Evolutionary conservation across 2,888 invertebrate species (phyloP).

Genomic region (Liodrosophila aerea): DNA sequence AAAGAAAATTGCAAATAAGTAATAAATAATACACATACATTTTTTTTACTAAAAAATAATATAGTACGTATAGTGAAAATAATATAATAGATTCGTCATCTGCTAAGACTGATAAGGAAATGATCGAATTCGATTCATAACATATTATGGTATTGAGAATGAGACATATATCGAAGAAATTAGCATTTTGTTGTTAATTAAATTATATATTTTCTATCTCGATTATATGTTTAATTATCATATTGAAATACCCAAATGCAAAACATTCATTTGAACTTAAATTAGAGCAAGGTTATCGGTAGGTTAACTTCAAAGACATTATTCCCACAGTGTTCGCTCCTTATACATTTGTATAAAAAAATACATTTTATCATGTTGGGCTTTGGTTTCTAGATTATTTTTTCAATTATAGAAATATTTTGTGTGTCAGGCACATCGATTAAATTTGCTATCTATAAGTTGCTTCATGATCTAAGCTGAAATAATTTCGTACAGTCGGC

Average conservation of each 20-base stretch:
- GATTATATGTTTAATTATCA: not conserved
- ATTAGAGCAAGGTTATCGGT: too few species aligned
- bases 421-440: conserved; percentile 38
- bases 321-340: too few species aligned
- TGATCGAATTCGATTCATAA: too few species aligned
- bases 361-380: conserved; percentile 31
- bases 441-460: conserved; percentile 34
- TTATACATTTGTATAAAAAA: not conserved
- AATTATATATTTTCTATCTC: conserved; percentile 5
- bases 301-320: too few species aligned
- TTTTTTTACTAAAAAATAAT: too few species aligned
- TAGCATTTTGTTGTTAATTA: conserved; percentile 15
- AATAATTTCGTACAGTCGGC: conserved; percentile 1
- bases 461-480: conserved; percentile 29
- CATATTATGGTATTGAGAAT: too few species aligned
- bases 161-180: conserved; percentile 5
- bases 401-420: conserved; percentile 40
- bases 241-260: not conserved
- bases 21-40: too few species aligned
- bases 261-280: not conserved
- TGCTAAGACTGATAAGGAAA: too few species aligned
- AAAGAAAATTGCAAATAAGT: too few species aligned
- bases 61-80: too few species aligned
- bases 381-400: conserved; percentile 29
- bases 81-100: too few species aligned